phyloP scores from a whole-genome alignment of 2,113 vertebrate species.

The Carassius auratus region DNA sequence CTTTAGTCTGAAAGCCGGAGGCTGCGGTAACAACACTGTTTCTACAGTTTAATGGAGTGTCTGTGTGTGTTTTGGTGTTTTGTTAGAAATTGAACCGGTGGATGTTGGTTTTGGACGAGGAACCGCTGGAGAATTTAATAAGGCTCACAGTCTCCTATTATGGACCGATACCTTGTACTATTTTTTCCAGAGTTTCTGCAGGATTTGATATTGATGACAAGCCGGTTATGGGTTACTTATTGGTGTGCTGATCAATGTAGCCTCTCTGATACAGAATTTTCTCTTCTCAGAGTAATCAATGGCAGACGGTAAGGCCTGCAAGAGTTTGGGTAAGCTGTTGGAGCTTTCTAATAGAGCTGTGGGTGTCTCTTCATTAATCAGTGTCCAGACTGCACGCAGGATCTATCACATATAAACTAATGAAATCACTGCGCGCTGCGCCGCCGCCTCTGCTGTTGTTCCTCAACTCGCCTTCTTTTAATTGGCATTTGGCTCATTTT shows the following conservation, averaged over 20 bases:
- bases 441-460: slow-evolving; percentile 18
- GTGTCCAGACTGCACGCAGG: slow-evolving; percentile 28
- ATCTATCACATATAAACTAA: slow-evolving; percentile 43
- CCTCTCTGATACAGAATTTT: not conserved
- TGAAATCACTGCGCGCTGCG: slow-evolving; percentile 28
- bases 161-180: not conserved
- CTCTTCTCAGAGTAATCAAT: slow-evolving; percentile 7
- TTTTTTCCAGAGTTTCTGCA: not conserved
- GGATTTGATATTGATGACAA: slow-evolving; percentile 5
- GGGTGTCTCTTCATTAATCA: slow-evolving; percentile 51
- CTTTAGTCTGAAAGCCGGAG: not conserved
- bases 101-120: not conserved
- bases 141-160: not conserved
- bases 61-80: slow-evolving; percentile 17
- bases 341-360: slow-evolving; percentile 48
- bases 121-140: not conserved
- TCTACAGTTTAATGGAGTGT: not conserved
- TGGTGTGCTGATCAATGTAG: slow-evolving; percentile 20
- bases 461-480: slow-evolving; percentile 18
- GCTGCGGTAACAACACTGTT: slow-evolving; percentile 6
- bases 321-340: not conserved
- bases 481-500: slow-evolving; percentile 45
- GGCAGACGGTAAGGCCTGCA: not conserved
- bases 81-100: slow-evolving; percentile 10
- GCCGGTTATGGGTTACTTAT: slow-evolving; percentile 15